Percentiles rank a stretch among this genome's conserved stretches.
phyloP scores from a whole-genome alignment of 1,140 invertebrate genomes.

The Venustaconcha ellipsiformis region DNA sequence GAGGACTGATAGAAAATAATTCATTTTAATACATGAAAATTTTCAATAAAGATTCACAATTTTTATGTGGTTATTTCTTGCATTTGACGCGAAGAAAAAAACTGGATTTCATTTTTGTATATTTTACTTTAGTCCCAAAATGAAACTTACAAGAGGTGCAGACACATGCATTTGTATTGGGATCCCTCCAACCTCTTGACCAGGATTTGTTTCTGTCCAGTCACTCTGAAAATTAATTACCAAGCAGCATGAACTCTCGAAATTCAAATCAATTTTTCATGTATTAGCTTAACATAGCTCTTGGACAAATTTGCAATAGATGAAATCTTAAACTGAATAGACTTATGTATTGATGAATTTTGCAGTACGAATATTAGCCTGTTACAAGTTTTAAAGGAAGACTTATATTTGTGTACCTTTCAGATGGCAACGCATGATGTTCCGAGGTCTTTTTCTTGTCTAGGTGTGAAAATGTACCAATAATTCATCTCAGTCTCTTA shows the following conservation, averaged over 20 bases:
- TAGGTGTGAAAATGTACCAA: no score
- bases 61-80: not conserved
- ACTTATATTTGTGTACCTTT: no score
- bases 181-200: slow-evolving; percentile 35
- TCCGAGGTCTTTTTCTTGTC: no score
- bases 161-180: slow-evolving; percentile 39
- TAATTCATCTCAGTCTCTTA: no score
- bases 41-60: not conserved
- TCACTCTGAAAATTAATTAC: slow-evolving; percentile 18
- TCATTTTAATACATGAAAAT: not conserved
- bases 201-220: slow-evolving; percentile 40
- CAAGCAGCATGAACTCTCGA: not conserved
- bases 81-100: not conserved
- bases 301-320: not conserved
- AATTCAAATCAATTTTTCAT: not conserved
- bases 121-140: not conserved
- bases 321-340: not conserved
- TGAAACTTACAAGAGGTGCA: slow-evolving; percentile 27
- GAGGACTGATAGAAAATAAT: no score
- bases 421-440: no score
- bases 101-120: not conserved
- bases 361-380: no score
- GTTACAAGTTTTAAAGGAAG: no score
- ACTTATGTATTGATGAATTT: no score
- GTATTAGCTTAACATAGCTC: not conserved